Conservation (phyloP, 1,140 invertebrate species). For the Dendrolimus punctatus region DNA sequence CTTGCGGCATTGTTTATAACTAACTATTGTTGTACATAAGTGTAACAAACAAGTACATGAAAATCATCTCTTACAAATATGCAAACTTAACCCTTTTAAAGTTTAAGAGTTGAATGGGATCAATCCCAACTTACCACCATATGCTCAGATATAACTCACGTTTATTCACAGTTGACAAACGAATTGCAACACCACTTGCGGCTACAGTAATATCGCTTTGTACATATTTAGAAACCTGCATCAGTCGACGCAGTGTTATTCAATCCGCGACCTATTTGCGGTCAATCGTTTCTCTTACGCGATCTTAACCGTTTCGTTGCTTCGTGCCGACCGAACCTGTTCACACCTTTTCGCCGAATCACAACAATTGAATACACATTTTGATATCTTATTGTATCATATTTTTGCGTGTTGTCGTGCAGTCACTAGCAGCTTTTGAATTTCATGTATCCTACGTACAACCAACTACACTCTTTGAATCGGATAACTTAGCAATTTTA, state of each 20-base stretch:
- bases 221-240: constrained; percentile 66
- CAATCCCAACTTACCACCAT: no score
- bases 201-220: constrained; percentile 54
- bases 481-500: constrained; percentile 30
- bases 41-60: no score
- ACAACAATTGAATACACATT: no score
- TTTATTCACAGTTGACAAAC: constrained; percentile 15
- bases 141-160: constrained; percentile 1
- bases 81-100: no score
- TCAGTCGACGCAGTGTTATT: constrained; percentile 55
- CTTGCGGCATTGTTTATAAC: no score
- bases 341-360: constrained; percentile 1
- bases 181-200: constrained; percentile 48
- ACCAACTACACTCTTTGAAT: constrained; percentile 10
- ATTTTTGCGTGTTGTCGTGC: no score
- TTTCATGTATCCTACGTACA: no score
- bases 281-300: constrained; percentile 38
- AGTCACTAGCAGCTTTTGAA: no score
- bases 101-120: no score
- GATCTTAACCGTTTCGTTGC: constrained; percentile 23
- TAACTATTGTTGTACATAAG: no score
- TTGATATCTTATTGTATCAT: no score
- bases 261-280: constrained; percentile 66
- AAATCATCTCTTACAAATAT: no score
- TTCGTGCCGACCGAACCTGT: constrained; percentile 32